phyloP scores from a whole-genome alignment of 1,140 invertebrate species.

The Meloidogyne hapla region DNA sequence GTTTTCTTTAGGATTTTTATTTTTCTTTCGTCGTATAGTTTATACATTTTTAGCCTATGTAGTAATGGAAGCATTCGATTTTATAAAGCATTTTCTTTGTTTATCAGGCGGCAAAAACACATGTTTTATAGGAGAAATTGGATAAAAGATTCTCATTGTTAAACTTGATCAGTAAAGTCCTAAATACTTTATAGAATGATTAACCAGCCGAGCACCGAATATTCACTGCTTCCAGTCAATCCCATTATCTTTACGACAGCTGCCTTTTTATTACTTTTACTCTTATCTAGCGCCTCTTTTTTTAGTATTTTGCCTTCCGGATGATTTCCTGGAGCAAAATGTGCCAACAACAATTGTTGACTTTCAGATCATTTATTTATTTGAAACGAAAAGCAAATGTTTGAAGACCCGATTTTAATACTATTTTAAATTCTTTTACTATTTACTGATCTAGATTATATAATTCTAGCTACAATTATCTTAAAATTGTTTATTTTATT shows the following conservation, averaged over 20 bases:
- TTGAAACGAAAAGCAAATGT: background rate
- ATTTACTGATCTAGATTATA: constrained; percentile 6
- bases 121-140: background rate
- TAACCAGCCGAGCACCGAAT: background rate
- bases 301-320: background rate
- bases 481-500: background rate
- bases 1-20: background rate
- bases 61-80: background rate
- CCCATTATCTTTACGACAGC: background rate
- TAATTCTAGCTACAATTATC: background rate
- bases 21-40: background rate
- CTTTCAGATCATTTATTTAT: background rate
- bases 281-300: background rate
- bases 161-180: background rate
- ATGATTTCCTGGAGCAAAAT: background rate
- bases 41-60: background rate
- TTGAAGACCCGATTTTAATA: background rate
- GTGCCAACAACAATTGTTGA: background rate
- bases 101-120: background rate
- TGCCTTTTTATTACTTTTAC: background rate
- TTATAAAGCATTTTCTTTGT: background rate
- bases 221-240: background rate
- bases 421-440: background rate
- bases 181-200: background rate
- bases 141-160: background rate